Base-by-base conservation (phyloP, 2,797 vertebrate genomes). In the Corythornis leucogaster region DNA sequence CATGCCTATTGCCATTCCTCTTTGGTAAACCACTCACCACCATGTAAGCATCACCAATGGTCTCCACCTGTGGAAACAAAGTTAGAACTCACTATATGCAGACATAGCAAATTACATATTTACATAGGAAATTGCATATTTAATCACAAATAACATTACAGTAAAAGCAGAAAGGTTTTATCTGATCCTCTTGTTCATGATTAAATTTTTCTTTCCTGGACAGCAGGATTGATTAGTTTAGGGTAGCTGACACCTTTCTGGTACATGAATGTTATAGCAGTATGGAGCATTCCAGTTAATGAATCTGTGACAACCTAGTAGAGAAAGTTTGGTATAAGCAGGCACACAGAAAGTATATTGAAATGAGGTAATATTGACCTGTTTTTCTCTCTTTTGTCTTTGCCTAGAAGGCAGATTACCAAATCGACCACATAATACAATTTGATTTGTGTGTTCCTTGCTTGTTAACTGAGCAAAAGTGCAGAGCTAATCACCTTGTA, bases 11-110 rank as follows among this genome's bases (percentile, higher is more conserved):
- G 15, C 99, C 99, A 6, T 99, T 99, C 42, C 99, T 98, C 62
- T 98, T 98, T 3, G 99, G 99, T 93, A 99, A 97, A 85, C 99
- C 99, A 4, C 99, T 99, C 16, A 98, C 99, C 68, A 99, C 99
- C 99, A 99, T 99, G 92, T 99, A 99, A 2, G 99, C 99, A 79
- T 99, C 99, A 24, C 99, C 99, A 66, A 99, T 99, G 19, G 99
- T 99, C 97, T 99, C 99, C 70, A 99, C 99, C 99, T 99, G 94
- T 71, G 80, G 75, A 87, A 94, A 96, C 20, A 89, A 11, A 89
- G 31, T 30, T 53, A 69, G 63, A 95, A 68, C 25, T 97, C 59
- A 86, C 35, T 74, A 33, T 12, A 20, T 77, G 31, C 31, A 55
- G 35, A 77, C 26, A 63, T 6, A 62, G 20, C 19, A 81, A 78